Conservation (phyloP, 2,797 vertebrate species). For the Gastrophryne carolinensis region DNA sequence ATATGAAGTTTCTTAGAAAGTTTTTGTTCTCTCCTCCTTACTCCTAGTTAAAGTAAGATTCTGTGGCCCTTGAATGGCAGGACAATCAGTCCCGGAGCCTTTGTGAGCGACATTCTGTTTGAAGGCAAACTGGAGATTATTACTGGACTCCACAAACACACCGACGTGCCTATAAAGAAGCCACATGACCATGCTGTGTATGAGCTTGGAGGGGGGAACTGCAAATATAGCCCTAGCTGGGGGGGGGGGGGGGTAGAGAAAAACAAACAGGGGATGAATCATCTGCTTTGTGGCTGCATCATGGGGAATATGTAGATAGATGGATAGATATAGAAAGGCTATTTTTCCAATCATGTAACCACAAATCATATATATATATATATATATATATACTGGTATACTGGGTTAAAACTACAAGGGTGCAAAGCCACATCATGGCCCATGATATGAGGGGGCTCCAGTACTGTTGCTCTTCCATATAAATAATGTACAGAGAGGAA, state of each 20-base stretch:
- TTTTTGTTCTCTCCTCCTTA: constrained; percentile 60
- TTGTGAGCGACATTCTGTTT: constrained; percentile 71
- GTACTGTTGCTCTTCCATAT: too few relatives aligned
- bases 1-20: constrained; percentile 84
- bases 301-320: not conserved
- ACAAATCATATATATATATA: not conserved
- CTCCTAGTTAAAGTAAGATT: constrained; percentile 73
- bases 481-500: too few relatives aligned
- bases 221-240: not conserved
- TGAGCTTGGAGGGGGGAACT: not conserved
- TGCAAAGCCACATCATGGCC: too few relatives aligned
- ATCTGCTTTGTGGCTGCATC: not conserved
- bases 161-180: constrained; percentile 64
- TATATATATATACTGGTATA: not conserved
- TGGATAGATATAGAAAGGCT: not conserved
- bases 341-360: too few relatives aligned
- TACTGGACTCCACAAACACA: constrained; percentile 61
- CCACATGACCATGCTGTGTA: constrained; percentile 42
- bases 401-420: too few relatives aligned
- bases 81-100: constrained; percentile 70
- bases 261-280: not conserved
- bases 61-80: constrained; percentile 68
- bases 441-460: too few relatives aligned
- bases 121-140: constrained; percentile 72
- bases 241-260: not conserved